Base-by-base conservation (phyloP, 2,888 invertebrate genomes). In the Lamellibrachia satsuma region DNA sequence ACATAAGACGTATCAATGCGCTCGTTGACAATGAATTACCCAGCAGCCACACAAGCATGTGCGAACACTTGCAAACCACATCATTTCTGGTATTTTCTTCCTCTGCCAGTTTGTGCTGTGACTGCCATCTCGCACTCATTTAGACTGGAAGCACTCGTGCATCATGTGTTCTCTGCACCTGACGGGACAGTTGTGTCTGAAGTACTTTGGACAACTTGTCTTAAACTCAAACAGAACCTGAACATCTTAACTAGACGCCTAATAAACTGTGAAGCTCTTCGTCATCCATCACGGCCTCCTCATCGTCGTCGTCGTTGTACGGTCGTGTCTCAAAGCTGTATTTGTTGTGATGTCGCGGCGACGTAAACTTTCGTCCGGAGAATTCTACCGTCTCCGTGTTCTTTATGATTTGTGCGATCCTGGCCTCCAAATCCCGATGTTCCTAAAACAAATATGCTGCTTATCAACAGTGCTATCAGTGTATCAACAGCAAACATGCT, bases 341-440 rank as follows among this genome's bases (percentile, higher is more conserved):
- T 52, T 93, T 93, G 92, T 93, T 91, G 15, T 90, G 55, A 90
- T 92, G 60, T 52, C 92, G 92, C 27, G 92, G 92, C 7, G 93
- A 90, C 27, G 52, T 51, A 60, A 52, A 91, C 90, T 52, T 92
- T 91, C 52, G 91, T 91, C 2, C 55, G 91, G 90, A 90, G 92
- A 52, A 55, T 90, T 91, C 57, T 60, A 75, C 92, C 52, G 93
- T 93, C 91, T 94, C 91, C 55, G 94, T 94, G 15, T 95, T 95
- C 91, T 95, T 94, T 90, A 96, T 96, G 92, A 96, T 95, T 92
- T 95, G 95, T 8, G 95, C 95, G 90, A 96, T 96, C 91, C 96
- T 93, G 0, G 95, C 96, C 94, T 96, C 96, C n/a, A 96, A 94
- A 92, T 96, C 96, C 91, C 95, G 94, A 52, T 95, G 94, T 92